A percentile compares a stretch with the other conserved stretches of the same genome.
Conservation (phyloP, 1,140 invertebrate genomes). For the Drosophila simulans region DNA sequence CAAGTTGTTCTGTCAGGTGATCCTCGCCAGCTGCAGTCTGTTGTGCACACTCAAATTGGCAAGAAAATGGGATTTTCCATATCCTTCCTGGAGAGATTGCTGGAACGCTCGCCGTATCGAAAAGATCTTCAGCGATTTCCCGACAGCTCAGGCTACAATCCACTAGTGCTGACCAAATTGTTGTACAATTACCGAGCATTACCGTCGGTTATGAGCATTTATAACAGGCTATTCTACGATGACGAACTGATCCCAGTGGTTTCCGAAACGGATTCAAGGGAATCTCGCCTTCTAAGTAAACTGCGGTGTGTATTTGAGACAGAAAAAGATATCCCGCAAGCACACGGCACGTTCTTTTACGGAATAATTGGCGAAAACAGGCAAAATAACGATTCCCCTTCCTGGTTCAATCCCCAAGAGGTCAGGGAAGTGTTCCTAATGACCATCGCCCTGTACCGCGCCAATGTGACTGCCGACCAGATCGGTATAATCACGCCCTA, state of each 20-base stretch:
- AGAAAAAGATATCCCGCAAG: constrained; percentile 59
- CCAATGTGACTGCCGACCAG: constrained; percentile 87
- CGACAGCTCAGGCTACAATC: constrained; percentile 87
- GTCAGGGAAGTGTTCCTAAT: constrained; percentile 87
- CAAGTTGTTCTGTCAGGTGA: constrained; percentile 95
- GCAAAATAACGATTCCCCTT: constrained; percentile 91
- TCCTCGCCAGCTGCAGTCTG: constrained; percentile 95
- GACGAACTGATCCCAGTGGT: constrained; percentile 76
- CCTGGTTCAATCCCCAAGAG: constrained; percentile 96
- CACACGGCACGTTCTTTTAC: constrained; percentile 92
- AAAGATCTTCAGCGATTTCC: constrained; percentile 86
- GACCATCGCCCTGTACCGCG: constrained; percentile 87
- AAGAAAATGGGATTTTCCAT: constrained; percentile 87
- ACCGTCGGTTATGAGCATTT: constrained; percentile 89
- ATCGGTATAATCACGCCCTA: constrained; percentile 98
- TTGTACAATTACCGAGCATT: constrained; percentile 92
- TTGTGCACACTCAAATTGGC: constrained; percentile 88
- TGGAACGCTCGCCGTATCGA: constrained; percentile 88
- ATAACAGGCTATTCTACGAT: constrained; percentile 93
- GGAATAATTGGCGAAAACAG: constrained; percentile 91
- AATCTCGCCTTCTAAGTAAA: constrained; percentile 42
- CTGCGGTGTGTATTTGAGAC: constrained; percentile 23
- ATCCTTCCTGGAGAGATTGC: constrained; percentile 90
- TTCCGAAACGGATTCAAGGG: constrained; percentile 63
- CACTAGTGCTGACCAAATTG: constrained; percentile 89